Conservation (phyloP, 2,113 vertebrate species). For the Dicentrarchus labrax region DNA sequence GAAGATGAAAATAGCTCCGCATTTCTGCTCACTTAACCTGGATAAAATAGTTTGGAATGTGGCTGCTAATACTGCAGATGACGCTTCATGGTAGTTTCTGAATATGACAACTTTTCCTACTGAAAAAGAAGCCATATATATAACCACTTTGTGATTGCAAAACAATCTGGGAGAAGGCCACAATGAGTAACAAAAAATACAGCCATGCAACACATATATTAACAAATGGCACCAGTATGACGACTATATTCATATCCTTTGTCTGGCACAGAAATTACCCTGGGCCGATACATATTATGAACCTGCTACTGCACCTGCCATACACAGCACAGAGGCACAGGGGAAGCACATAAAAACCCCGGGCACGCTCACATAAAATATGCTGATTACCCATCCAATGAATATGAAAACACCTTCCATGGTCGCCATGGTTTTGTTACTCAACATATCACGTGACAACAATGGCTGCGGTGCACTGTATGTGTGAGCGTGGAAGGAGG, state of each 20-base stretch:
- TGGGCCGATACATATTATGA: slow-evolving; percentile 48
- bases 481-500: slow-evolving; percentile 51
- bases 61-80: slow-evolving; percentile 27
- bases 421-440: slow-evolving; percentile 81
- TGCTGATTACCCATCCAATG: slow-evolving; percentile 79
- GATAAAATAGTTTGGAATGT: slow-evolving; percentile 13
- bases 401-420: slow-evolving; percentile 79
- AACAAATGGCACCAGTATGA: slow-evolving; percentile 42
- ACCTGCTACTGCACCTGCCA: slow-evolving; percentile 53
- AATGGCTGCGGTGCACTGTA: slow-evolving; percentile 66
- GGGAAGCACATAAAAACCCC: slow-evolving; percentile 52
- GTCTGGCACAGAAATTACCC: slow-evolving; percentile 51
- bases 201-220: slow-evolving; percentile 35
- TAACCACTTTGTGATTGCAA: slow-evolving; percentile 17
- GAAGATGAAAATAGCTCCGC: slow-evolving; percentile 10
- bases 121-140: slow-evolving; percentile 5
- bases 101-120: slow-evolving; percentile 13
- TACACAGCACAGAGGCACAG: slow-evolving; percentile 38
- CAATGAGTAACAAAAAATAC: slow-evolving; percentile 31
- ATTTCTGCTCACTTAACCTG: slow-evolving; percentile 35
- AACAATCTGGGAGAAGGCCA: slow-evolving; percentile 13
- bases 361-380: slow-evolving; percentile 73
- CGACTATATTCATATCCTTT: slow-evolving; percentile 53
- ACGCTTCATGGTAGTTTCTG: slow-evolving; percentile 1
- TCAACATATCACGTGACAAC: slow-evolving; percentile 81